phyloP scores from a whole-genome alignment of 2,797 vertebrate genomes.

The Oreortyx pictus region DNA sequence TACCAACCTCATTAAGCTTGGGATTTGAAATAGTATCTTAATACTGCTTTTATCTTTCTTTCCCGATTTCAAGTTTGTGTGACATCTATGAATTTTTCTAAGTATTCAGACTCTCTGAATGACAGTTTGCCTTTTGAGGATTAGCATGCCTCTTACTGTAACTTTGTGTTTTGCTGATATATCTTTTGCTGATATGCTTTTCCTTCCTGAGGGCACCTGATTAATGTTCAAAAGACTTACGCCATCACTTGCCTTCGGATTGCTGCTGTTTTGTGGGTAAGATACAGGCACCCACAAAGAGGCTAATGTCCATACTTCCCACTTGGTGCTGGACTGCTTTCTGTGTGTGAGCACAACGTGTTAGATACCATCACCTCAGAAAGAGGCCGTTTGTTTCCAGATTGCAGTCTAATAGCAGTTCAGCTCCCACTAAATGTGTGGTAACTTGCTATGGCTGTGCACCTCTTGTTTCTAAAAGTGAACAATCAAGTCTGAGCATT shows the following conservation, averaged over 20 bases:
- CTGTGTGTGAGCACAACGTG: background rate
- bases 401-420: background rate
- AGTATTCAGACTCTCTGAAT: background rate
- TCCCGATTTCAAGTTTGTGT: background rate
- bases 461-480: background rate
- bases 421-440: background rate
- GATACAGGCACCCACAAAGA: background rate
- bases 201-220: background rate
- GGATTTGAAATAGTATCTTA: background rate
- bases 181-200: background rate
- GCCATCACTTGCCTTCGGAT: background rate
- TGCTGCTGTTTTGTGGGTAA: background rate
- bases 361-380: background rate
- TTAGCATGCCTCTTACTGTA: background rate
- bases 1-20: background rate
- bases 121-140: background rate
- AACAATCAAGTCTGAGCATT: background rate
- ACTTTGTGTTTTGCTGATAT: background rate
- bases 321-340: background rate
- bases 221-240: background rate
- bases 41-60: background rate
- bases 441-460: background rate
- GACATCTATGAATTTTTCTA: background rate
- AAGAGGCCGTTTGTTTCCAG: background rate
- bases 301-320: background rate